Evolutionary conservation across 2,797 vertebrate species (phyloP).

Genomic region (Serranus cabrilla): DNA sequence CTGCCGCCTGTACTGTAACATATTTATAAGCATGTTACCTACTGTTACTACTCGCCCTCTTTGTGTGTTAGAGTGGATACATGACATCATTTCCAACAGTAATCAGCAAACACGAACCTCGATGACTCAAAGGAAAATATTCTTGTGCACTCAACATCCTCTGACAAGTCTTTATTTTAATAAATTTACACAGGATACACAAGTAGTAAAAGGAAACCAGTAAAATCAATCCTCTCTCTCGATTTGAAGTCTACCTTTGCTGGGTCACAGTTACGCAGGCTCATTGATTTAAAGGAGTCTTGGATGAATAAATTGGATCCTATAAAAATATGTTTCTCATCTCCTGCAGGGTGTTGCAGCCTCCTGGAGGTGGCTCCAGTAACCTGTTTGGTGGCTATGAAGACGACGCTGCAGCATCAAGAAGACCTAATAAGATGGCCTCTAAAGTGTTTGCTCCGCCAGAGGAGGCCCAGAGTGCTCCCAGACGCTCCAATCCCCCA

Average conservation of each 20-base stretch:
- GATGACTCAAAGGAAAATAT: not conserved
- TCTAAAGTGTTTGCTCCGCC: conserved; percentile 91
- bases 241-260: not conserved
- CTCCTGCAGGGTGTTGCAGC: conserved; percentile 88
- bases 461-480: conserved; percentile 85
- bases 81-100: not conserved
- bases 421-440: conserved; percentile 91
- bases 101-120: not conserved
- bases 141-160: not conserved
- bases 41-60: not conserved
- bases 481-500: conserved; percentile 94
- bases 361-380: conserved; percentile 93
- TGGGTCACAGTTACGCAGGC: not conserved
- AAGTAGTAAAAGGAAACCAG: not conserved
- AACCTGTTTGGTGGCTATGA: conserved; percentile 90
- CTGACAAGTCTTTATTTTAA: not conserved
- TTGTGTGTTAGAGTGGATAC: not conserved
- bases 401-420: conserved; percentile 83
- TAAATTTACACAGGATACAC: too few species aligned
- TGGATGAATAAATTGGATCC: not conserved
- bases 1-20: not conserved
- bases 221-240: not conserved
- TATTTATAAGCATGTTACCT: conserved; percentile 20
- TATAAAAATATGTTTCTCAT: conserved; percentile 1
- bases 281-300: not conserved